These are phyloP conservation scores for Merluccius polli DNA, from an alignment of 2,797 vertebrate species.

Conservation along the genomic window DNA sequence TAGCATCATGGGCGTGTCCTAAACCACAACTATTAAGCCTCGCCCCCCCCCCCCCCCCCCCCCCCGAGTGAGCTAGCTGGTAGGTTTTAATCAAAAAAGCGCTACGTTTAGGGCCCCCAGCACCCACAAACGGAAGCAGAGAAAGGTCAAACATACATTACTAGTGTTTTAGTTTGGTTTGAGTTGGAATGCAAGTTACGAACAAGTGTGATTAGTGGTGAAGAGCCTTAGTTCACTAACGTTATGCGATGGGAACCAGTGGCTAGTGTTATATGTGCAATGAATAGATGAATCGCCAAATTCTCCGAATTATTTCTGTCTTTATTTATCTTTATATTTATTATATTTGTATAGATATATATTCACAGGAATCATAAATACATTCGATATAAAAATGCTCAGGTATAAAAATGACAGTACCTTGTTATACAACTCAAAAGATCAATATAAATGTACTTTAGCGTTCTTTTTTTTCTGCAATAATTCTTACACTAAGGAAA, in stretches of 20 bases:
- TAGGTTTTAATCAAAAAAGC: constrained; percentile 54
- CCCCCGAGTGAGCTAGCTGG: constrained; percentile 51
- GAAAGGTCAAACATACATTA: constrained; percentile 63
- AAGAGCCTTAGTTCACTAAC: constrained; percentile 57
- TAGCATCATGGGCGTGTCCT: constrained; percentile 48
- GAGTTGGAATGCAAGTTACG: constrained; percentile 71
- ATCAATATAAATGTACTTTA: constrained; percentile 59
- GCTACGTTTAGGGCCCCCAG: constrained; percentile 52
- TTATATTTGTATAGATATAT: constrained; percentile 58
- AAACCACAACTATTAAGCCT: neutral
- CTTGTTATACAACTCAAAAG: constrained; percentile 73
- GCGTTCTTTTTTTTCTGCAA: constrained; percentile 46
- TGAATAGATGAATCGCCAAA: constrained; percentile 67
- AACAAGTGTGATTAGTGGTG: constrained; percentile 76
- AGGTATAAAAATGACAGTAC: constrained; percentile 77
- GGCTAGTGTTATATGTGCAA: constrained; percentile 66
- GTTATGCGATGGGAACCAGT: constrained; percentile 54
- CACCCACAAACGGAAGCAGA: constrained; percentile 68
- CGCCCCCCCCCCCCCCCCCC: constrained; percentile 47
- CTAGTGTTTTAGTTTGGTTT: constrained; percentile 75
- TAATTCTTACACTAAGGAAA: constrained; percentile 53
- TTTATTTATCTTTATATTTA: constrained; percentile 74
- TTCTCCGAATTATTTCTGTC: constrained; percentile 62
- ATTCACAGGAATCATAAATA: constrained; percentile 78
- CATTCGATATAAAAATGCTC: constrained; percentile 76